Conservation (phyloP, 92 coral and sea anemone genomes). For the Porites cylindrica region DNA sequence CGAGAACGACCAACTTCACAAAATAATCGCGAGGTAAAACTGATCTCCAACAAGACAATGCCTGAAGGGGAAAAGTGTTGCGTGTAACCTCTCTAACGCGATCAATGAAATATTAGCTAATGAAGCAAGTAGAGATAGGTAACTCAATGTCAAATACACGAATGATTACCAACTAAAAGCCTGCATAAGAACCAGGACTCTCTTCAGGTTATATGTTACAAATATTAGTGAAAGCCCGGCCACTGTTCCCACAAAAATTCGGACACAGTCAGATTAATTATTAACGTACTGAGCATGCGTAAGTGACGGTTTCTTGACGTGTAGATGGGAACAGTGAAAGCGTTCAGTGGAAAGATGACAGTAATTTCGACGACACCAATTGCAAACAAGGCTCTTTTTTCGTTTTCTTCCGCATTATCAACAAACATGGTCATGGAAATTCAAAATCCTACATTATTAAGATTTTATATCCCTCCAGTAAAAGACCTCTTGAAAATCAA, state of each 20-base stretch:
- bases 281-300: conserved; percentile 24
- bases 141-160: background rate
- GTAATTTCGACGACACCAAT: background rate
- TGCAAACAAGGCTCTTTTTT: background rate
- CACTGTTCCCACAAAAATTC: background rate
- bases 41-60: background rate
- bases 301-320: conserved; percentile 13
- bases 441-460: too few relatives aligned
- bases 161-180: background rate
- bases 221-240: background rate
- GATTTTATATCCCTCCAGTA: too few relatives aligned
- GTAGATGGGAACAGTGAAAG: background rate
- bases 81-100: background rate
- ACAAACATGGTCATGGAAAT: too few relatives aligned
- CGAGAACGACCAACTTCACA: background rate
- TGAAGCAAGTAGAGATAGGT: background rate
- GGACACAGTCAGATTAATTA: conserved; percentile 10
- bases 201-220: background rate
- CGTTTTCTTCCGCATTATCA: background rate
- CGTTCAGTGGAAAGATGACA: background rate
- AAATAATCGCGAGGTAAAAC: background rate
- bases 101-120: background rate
- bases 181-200: background rate
- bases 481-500: too few relatives aligned
- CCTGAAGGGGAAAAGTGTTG: conserved; percentile 4